A percentile compares a stretch with the other conserved stretches of the same genome.
phyloP scores from a whole-genome alignment of 2,113 vertebrate genomes.

The Herpetotheres cachinnans region DNA sequence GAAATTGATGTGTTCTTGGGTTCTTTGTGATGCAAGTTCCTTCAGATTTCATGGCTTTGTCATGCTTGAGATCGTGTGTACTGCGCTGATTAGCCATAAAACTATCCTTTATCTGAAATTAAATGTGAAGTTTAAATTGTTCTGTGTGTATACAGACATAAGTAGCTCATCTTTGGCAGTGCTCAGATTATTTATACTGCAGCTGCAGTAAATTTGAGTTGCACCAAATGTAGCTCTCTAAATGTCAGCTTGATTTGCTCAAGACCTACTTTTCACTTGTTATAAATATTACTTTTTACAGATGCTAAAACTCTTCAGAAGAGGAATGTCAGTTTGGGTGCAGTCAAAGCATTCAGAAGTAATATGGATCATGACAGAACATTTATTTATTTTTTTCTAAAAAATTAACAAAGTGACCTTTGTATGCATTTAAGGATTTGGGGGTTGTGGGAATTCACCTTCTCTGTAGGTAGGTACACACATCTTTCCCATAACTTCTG shows the following conservation, averaged over 20 bases:
- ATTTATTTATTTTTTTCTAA: background rate
- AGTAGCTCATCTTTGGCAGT: conserved; percentile 37
- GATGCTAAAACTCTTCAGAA: conserved; percentile 29
- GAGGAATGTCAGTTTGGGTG: background rate
- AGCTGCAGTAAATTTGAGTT: conserved; percentile 50
- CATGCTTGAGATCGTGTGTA: background rate
- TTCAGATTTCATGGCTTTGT: conserved; percentile 33
- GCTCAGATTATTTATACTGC: conserved; percentile 38
- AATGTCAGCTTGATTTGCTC: conserved; percentile 56
- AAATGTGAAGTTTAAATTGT: conserved; percentile 35
- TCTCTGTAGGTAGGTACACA: background rate
- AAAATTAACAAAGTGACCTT: background rate
- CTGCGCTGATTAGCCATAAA: background rate
- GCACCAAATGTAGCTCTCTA: conserved; percentile 44
- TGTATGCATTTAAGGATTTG: background rate
- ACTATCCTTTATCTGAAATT: conserved; percentile 37
- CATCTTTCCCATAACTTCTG: background rate
- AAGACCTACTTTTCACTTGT: conserved; percentile 37
- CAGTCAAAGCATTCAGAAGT: background rate
- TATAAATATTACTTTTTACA: conserved; percentile 36
- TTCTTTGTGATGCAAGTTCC: background rate
- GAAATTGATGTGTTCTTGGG: background rate
- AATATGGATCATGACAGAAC: background rate
- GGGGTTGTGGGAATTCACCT: background rate
- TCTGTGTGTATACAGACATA: conserved; percentile 15